Evolutionary conservation across 2,797 vertebrate genomes (phyloP).

Genomic region (Eospalax fontanierii): DNA sequence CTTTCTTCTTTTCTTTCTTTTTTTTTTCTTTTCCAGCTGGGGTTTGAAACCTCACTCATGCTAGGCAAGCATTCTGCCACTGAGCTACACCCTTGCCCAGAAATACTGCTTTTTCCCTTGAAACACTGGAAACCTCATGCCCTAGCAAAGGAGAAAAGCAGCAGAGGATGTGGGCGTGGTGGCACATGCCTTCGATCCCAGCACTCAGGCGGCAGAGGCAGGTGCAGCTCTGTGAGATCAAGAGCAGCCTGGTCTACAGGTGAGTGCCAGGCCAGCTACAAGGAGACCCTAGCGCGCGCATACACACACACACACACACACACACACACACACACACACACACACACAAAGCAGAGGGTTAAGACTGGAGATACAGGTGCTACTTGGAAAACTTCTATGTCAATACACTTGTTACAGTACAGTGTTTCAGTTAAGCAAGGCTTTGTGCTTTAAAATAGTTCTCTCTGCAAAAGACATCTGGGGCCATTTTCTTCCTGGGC

Average conservation of each 20-base stretch:
- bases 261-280: too few relatives aligned
- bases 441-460: slow-evolving; percentile 59
- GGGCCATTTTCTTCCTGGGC: slow-evolving; percentile 52
- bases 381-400: slow-evolving; percentile 3
- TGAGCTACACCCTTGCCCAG: background rate
- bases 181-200: too few relatives aligned
- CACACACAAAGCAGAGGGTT: too few relatives aligned
- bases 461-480: slow-evolving; percentile 67
- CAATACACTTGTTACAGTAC: slow-evolving; percentile 13
- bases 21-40: background rate
- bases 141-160: background rate
- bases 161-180: background rate
- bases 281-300: too few relatives aligned
- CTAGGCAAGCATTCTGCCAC: background rate
- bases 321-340: too few relatives aligned
- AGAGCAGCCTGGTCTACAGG: too few relatives aligned
- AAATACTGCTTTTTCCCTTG: slow-evolving; percentile 31
- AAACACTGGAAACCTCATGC: background rate
- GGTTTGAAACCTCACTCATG: background rate
- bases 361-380: background rate
- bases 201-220: too few relatives aligned
- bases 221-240: too few relatives aligned
- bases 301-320: too few relatives aligned
- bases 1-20: background rate
- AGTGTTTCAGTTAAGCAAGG: slow-evolving; percentile 47